Conservation (phyloP, 2,888 invertebrate genomes). For the Philhelius pedissequus region DNA sequence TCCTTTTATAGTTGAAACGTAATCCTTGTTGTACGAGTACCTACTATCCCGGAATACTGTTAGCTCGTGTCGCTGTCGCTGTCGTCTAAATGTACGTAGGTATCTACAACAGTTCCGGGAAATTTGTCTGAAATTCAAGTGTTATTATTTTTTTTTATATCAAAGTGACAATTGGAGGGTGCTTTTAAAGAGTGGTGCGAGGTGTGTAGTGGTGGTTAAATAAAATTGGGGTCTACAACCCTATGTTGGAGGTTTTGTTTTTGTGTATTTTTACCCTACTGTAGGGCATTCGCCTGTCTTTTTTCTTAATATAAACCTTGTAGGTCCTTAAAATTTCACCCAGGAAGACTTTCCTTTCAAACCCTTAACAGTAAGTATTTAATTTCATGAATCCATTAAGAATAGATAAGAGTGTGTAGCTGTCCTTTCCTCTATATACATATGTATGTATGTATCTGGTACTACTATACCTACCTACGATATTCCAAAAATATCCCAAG, state of each 20-base stretch:
- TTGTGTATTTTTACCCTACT: background rate
- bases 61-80: slow-evolving; percentile 6
- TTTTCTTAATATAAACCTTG: background rate
- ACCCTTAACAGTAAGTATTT: background rate
- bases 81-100: background rate
- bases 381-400: background rate
- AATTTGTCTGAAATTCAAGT: slow-evolving; percentile 44
- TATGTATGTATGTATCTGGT: too few relatives aligned
- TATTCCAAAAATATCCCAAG: slow-evolving; percentile 61
- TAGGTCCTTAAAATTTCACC: background rate
- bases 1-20: slow-evolving; percentile 34
- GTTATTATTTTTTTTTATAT: slow-evolving; percentile 41
- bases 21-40: slow-evolving; percentile 50
- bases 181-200: background rate
- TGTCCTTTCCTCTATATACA: background rate
- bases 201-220: slow-evolving; percentile 6
- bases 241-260: slow-evolving; percentile 33
- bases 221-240: slow-evolving; percentile 61
- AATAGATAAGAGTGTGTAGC: slow-evolving; percentile 13
- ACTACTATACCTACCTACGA: background rate
- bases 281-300: slow-evolving; percentile 24
- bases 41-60: slow-evolving; percentile 54
- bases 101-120: slow-evolving; percentile 29
- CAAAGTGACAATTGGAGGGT: slow-evolving; percentile 39
- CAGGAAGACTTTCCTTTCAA: slow-evolving; percentile 1